phyloP scores from a whole-genome alignment of 2,888 invertebrate species.

The Apodemia hepburni region DNA sequence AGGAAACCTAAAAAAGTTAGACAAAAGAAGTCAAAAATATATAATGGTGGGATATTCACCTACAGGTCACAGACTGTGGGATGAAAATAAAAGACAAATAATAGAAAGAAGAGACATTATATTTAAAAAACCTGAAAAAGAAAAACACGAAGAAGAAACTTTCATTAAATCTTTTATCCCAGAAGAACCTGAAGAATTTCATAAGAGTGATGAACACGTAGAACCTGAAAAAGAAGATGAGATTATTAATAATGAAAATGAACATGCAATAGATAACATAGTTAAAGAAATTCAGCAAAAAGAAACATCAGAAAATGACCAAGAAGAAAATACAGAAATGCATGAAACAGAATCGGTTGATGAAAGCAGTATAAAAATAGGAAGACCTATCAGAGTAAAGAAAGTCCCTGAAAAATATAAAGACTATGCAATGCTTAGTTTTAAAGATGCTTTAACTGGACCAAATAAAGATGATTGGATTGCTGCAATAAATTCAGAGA shows the following conservation, averaged over 20 bases:
- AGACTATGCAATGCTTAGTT: conserved; percentile 13
- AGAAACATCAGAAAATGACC: neutral
- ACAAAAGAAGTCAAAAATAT: neutral
- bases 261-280: neutral
- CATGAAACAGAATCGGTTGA: neutral
- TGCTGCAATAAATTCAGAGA: conserved; percentile 2
- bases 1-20: neutral
- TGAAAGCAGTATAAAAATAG: neutral
- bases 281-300: neutral
- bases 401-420: neutral
- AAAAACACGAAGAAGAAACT: too few relatives aligned
- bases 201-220: neutral
- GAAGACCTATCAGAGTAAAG: neutral
- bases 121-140: too few relatives aligned
- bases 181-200: too few relatives aligned
- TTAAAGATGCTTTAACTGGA: conserved; percentile 11
- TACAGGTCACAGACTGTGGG: neutral
- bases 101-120: neutral
- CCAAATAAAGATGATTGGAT: neutral
- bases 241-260: neutral
- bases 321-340: neutral
- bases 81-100: neutral
- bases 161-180: too few relatives aligned
- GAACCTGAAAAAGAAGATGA: neutral
- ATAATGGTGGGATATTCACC: neutral